Evolutionary conservation across 2,888 invertebrate genomes (phyloP), one percentile per base, ranked within the genome.

Genomic region (Epirrita christyi): DNA sequence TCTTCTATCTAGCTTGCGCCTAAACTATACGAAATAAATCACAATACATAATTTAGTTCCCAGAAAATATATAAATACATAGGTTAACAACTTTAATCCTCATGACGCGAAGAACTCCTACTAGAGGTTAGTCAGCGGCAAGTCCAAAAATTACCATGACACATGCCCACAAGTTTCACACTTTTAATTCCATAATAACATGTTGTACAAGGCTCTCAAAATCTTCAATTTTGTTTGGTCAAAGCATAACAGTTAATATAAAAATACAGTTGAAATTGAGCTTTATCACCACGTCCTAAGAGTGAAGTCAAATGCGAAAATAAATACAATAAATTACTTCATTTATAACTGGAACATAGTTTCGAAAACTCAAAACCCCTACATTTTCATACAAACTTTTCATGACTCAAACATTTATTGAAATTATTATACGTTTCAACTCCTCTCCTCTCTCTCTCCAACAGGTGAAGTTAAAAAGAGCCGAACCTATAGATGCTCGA

Each of bases 301-400:
- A 32, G 11, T 27, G 5, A 41, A 46, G 48, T 55, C 15, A 48
- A 58, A 58, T 53, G 44, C 45, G 42, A 37, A 47, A 57, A 27
- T 53, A 52, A 57, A 57, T 48, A 55, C 32, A 54, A 28, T 47
- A 54, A 28, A 29, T 48, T 41, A 53, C 13, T 1, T 13, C 27
- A 15, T 40, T 40, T 4, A 41, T 42, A 9, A 47, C n/a, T 42
- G 42, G 42, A 47, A 36, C 8, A 32, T 32, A 32, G 2, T 32
- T 32, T 32, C 6, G 0, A 32, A 36, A 11, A 36, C 6, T 36
- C 11, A 1, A 36, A 32, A 6, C n/a, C 5, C 36, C 32, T 2
- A 32, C 32, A 32, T 9, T 7, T 32, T 32, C 9, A 32, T 32
- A 32, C 32, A 32, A 32, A 32, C 32, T 32, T 32, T 32, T 32